Conservation (phyloP, 2,113 vertebrate genomes). For the Xenus cinereus region DNA sequence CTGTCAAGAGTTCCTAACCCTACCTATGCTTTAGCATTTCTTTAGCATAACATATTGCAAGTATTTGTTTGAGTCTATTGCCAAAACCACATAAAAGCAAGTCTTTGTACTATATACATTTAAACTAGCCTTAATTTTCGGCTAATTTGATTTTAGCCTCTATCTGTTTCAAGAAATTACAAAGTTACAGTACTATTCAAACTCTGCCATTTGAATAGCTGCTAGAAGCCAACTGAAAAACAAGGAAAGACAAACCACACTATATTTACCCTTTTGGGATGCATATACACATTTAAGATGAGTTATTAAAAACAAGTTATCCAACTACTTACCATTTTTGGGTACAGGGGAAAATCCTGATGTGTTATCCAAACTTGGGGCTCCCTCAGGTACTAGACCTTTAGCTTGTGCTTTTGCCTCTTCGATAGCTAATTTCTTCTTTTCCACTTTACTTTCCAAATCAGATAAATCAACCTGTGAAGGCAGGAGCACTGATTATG, state of each 20-base stretch:
- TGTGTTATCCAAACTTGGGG: conserved; percentile 61
- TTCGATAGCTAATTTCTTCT: conserved; percentile 74
- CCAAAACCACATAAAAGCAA: not conserved
- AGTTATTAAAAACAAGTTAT: not conserved
- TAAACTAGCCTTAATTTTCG: not conserved
- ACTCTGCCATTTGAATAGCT: not conserved
- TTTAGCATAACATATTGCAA: not conserved
- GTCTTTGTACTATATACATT: not conserved
- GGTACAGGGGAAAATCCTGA: conserved; percentile 80
- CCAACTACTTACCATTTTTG: conserved; percentile 70
- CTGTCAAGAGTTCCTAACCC: not conserved
- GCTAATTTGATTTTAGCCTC: not conserved
- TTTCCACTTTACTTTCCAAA: conserved; percentile 78
- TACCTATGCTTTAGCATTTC: not conserved
- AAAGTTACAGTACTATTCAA: not conserved
- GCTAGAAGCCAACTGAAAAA: not conserved
- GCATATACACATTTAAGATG: not conserved
- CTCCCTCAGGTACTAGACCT: conserved; percentile 63
- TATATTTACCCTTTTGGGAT: not conserved
- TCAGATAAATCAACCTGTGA: conserved; percentile 75
- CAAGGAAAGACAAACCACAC: not conserved
- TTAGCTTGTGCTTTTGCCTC: conserved; percentile 80
- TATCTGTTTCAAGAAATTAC: not conserved
- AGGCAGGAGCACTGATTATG: not conserved
- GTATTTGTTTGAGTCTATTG: not conserved